Evolutionary conservation across 2,113 vertebrate species (phyloP).

Genomic region (Onychostoma macrolepis): DNA sequence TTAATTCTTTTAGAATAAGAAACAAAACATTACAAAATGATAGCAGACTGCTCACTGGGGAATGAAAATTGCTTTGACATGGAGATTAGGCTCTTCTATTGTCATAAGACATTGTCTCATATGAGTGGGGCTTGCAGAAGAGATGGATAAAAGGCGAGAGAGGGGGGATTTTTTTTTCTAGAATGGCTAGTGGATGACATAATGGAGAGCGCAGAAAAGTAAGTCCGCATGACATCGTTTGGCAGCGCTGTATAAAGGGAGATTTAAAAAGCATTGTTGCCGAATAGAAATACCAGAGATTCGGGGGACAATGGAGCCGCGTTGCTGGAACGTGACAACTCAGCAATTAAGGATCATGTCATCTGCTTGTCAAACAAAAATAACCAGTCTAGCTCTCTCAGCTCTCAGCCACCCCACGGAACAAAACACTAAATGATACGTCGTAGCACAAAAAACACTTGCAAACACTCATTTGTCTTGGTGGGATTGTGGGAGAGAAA

Average conservation of each 20-base stretch:
- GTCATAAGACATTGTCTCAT: slow-evolving; percentile 98
- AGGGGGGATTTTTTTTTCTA: slow-evolving; percentile 81
- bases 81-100: slow-evolving; percentile 96
- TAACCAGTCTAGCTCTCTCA: slow-evolving; percentile 24
- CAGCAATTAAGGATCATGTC: slow-evolving; percentile 71
- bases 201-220: slow-evolving; percentile 87
- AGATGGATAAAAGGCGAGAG: slow-evolving; percentile 54
- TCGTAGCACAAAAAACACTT: neutral
- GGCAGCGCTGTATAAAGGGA: slow-evolving; percentile 85
- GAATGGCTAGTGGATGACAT: slow-evolving; percentile 91
- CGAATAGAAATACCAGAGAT: slow-evolving; percentile 82
- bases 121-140: slow-evolving; percentile 86
- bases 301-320: slow-evolving; percentile 80
- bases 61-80: slow-evolving; percentile 99
- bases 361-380: slow-evolving; percentile 63
- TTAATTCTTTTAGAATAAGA: slow-evolving; percentile 95
- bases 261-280: slow-evolving; percentile 87
- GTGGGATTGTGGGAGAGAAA: neutral
- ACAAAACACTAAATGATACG: slow-evolving; percentile 1
- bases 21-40: slow-evolving; percentile 96
- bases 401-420: slow-evolving; percentile 22
- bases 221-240: slow-evolving; percentile 88
- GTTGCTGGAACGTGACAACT: slow-evolving; percentile 78
- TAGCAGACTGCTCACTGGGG: slow-evolving; percentile 91
- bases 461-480: neutral